Percentiles rank a stretch among this genome's conserved stretches.
Conservation (phyloP, 2,797 vertebrate genomes). For the Fistularia tabacaria region DNA sequence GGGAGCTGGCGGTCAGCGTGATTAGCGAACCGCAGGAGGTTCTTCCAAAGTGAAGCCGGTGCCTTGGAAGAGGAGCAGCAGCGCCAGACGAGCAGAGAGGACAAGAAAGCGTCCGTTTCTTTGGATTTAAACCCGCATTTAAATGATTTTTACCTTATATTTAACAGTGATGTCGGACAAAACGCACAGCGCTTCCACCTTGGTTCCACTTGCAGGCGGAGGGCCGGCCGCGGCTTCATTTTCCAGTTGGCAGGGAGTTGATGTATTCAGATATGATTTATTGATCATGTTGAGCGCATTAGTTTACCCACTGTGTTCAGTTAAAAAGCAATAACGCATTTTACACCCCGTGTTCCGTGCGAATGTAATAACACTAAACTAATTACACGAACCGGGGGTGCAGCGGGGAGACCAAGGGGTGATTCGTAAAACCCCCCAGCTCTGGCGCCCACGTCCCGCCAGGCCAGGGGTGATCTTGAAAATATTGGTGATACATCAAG, state of each 20-base stretch:
- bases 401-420: conserved; percentile 31
- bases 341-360: conserved; percentile 62
- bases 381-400: conserved; percentile 62
- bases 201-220: conserved; percentile 37
- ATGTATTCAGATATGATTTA: conserved; percentile 74
- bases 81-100: conserved; percentile 34
- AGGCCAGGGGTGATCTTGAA: conserved; percentile 18
- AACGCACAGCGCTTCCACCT: conserved; percentile 10
- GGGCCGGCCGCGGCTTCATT: conserved; percentile 49
- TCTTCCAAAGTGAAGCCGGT: conserved; percentile 64
- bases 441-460: too few species aligned
- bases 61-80: conserved; percentile 44
- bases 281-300: conserved; percentile 69
- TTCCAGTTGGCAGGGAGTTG: conserved; percentile 67
- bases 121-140: too few species aligned
- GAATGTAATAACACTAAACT: conserved; percentile 71
- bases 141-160: background rate
- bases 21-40: conserved; percentile 66
- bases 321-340: conserved; percentile 73
- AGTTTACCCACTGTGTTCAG: conserved; percentile 72
- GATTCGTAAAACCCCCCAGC: conserved; percentile 51
- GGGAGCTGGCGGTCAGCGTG: conserved; percentile 62
- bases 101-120: conserved; percentile 5
- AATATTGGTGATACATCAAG: conserved; percentile 44
- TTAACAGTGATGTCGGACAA: background rate